These are phyloP conservation scores for Hydractinia symbiolongicarpus DNA, from an alignment of 30 jellyfish, hydroid and myxozoan species.

Conservation along the genomic window DNA sequence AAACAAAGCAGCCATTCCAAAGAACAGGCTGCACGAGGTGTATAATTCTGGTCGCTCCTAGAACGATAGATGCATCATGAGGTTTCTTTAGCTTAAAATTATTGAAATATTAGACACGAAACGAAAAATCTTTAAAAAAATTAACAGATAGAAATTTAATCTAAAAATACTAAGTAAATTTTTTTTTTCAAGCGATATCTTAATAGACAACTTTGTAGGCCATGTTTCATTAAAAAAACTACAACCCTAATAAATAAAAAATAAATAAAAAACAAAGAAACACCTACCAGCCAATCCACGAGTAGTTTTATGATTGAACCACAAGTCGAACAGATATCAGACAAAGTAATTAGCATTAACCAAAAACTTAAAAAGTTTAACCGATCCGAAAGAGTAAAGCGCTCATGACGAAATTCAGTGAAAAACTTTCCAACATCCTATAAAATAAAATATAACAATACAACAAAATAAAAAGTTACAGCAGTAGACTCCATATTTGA, in stretches of 20 bases:
- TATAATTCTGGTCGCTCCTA: constrained; percentile 34
- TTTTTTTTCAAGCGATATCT: too few species aligned
- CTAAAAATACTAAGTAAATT: too few species aligned
- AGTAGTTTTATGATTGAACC: constrained; percentile 47
- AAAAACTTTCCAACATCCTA: constrained; percentile 63
- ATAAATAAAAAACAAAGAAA: background rate
- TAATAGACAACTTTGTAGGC: too few species aligned
- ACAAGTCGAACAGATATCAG: constrained; percentile 64
- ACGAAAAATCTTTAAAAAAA: background rate
- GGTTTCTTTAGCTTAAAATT: constrained; percentile 14
- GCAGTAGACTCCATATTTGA: background rate
- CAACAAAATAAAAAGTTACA: background rate
- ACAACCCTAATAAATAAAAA: too few species aligned
- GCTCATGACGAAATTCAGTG: constrained; percentile 77
- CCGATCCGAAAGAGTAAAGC: constrained; percentile 70
- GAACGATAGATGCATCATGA: constrained; percentile 1
- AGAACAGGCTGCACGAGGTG: constrained; percentile 66
- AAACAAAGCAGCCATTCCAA: constrained; percentile 80
- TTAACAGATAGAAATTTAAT: too few species aligned
- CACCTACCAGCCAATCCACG: constrained; percentile 35
- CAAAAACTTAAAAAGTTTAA: constrained; percentile 83
- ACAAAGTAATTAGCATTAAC: constrained; percentile 55
- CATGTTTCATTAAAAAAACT: too few species aligned
- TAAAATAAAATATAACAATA: background rate
- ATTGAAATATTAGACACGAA: background rate